Base-by-base conservation (phyloP, 1,140 invertebrate genomes). In the Calephelis nemesis region DNA sequence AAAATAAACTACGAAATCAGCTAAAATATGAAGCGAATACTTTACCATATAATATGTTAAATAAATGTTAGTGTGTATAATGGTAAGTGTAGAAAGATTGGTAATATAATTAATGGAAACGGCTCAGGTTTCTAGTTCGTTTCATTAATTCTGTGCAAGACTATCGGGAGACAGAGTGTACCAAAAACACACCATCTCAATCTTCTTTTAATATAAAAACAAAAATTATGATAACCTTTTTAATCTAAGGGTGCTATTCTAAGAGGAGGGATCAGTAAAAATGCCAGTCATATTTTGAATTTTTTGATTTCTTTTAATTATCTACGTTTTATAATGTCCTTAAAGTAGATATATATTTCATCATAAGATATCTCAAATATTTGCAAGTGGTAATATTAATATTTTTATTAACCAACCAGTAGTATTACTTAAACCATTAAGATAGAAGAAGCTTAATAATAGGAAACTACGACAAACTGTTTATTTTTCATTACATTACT, bases 251-350 rank as follows among this genome's bases (percentile, higher is more conserved):
- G 71, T 64, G 52, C 69, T 78, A 81, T 69, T 73, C 79, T 85
- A 83, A 66, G 67, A 76, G 77, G 72, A 50, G 78, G 82, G 72
- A 81, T 79, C 84, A 92, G 91, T 92, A 88, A 92, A 92, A 92
- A 90, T 89, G 85, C 88, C 83, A 88, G 80, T 84, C 60, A 65
- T 89, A 86, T 89, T 88, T 90, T 92, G 85, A 90, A 87, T 84
- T 87, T 92, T 92, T 90, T 90, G 89, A 92, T 88, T 92, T 92
- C 91, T 92, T 90, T 92, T 92, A 90, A 91, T 92, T 92, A 92
- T 92, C 92, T 92, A 92, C 91, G 90, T 87, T 92, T 90, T 87
- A 92, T 92, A 92, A 92, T 92, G 90, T 91, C 85, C 90, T 92
- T 92, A 92, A 87, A 91, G 90, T 92, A 92, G 87, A 92, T 92